Evolutionary conservation across 2,888 invertebrate species (phyloP).

Genomic region (Girardia tigrina): DNA sequence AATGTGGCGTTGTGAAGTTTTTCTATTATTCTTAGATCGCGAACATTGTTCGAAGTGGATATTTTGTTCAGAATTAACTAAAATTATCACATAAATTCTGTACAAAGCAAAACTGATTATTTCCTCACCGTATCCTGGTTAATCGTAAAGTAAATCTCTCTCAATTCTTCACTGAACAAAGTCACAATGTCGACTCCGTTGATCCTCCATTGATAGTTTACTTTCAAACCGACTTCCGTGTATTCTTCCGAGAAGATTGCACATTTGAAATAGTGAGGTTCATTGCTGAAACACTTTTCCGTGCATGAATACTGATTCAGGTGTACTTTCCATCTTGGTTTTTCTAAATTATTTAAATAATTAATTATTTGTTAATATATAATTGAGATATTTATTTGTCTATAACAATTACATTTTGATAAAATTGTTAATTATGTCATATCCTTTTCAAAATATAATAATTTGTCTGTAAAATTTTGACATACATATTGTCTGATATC

Average conservation of each 20-base stretch:
- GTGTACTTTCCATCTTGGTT: not conserved
- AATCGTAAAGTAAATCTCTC: conserved; percentile 4
- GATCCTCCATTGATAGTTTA: conserved; percentile 5
- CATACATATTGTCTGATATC: too few relatives aligned
- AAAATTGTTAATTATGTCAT: too few relatives aligned
- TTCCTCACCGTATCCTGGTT: not conserved
- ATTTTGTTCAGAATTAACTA: not conserved
- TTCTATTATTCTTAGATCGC: not conserved
- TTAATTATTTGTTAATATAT: not conserved
- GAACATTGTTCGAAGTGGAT: not conserved
- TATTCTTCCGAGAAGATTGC: conserved; percentile 11
- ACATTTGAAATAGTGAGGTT: not conserved
- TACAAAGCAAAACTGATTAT: not conserved
- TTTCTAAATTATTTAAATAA: not conserved
- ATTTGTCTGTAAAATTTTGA: too few relatives aligned
- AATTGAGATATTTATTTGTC: too few relatives aligned
- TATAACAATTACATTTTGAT: too few relatives aligned
- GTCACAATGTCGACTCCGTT: not conserved
- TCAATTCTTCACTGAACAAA: not conserved
- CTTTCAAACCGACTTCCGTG: not conserved
- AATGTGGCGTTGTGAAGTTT: conserved; percentile 5
- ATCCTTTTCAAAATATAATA: not conserved
- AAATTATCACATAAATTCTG: too few relatives aligned
- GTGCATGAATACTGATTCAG: not conserved
- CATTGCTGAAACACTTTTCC: not conserved